Conservation (phyloP, 2,888 invertebrate genomes). For the Scaptomyza reducta region DNA sequence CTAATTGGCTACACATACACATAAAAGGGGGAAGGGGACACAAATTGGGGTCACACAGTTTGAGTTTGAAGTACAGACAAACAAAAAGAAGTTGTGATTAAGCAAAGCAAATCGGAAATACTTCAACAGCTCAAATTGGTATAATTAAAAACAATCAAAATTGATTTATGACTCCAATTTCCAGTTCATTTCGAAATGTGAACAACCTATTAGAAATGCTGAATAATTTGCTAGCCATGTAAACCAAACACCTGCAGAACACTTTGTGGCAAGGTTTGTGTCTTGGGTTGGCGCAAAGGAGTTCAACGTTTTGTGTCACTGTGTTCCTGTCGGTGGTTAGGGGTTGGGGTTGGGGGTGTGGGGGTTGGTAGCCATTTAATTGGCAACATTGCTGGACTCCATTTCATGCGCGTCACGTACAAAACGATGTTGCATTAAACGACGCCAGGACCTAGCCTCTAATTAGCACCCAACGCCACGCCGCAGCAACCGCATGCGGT, state of each 20-base stretch:
- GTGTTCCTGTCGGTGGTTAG: no score
- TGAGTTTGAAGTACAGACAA: background rate
- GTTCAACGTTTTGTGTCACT: no score
- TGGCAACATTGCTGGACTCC: constrained; percentile 55
- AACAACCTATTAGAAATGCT: no score
- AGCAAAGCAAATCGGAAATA: no score
- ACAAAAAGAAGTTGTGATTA: background rate
- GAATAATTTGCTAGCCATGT: background rate
- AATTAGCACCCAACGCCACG: constrained; percentile 68
- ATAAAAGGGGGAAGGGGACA: background rate
- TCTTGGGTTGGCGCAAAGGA: no score
- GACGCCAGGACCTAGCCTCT: constrained; percentile 54
- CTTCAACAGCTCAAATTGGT: no score
- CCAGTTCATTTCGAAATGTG: no score
- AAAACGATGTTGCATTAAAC: constrained; percentile 70
- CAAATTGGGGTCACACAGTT: constrained; percentile 1
- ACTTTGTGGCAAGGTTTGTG: no score
- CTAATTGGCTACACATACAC: background rate
- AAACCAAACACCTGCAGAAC: background rate
- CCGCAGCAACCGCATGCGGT: constrained; percentile 18
- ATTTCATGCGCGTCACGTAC: constrained; percentile 73
- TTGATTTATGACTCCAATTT: no score
- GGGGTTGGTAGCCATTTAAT: constrained; percentile 48
- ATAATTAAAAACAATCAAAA: no score
- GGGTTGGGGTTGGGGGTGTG: background rate